Evolutionary conservation across 2,797 vertebrate genomes (phyloP).

Genomic region (Eupleurogrammus muticus): DNA sequence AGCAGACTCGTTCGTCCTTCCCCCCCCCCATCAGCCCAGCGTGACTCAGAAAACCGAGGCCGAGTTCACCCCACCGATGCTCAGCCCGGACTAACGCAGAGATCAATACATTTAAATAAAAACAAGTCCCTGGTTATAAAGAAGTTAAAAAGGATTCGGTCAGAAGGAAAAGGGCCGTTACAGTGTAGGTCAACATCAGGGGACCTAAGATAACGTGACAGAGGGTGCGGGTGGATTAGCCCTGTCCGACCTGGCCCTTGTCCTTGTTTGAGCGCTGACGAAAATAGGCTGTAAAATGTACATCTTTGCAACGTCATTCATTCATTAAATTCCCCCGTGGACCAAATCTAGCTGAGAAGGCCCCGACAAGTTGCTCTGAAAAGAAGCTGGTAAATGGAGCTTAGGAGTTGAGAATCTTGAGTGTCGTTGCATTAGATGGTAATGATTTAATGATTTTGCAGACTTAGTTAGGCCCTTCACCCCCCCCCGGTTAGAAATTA

Average conservation of each 20-base stretch:
- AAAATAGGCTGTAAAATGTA: background rate
- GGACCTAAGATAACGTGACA: background rate
- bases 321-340: background rate
- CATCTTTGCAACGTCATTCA: background rate
- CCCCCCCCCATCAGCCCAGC: conserved; percentile 52
- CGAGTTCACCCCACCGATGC: conserved; percentile 18
- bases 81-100: conserved; percentile 25
- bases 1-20: conserved; percentile 57
- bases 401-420: background rate
- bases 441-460: too few relatives aligned
- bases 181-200: conserved; percentile 1
- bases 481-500: too few relatives aligned
- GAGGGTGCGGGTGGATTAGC: background rate
- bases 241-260: background rate
- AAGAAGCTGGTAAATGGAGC: background rate
- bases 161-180: background rate
- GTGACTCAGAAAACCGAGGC: conserved; percentile 66
- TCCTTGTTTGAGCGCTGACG: background rate
- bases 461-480: too few relatives aligned
- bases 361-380: background rate
- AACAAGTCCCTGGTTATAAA: conserved; percentile 13
- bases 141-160: background rate
- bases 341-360: background rate
- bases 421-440: background rate
- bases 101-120: conserved; percentile 26